Conservation (phyloP, 2,888 invertebrate species). For the Catocala fraxini region DNA sequence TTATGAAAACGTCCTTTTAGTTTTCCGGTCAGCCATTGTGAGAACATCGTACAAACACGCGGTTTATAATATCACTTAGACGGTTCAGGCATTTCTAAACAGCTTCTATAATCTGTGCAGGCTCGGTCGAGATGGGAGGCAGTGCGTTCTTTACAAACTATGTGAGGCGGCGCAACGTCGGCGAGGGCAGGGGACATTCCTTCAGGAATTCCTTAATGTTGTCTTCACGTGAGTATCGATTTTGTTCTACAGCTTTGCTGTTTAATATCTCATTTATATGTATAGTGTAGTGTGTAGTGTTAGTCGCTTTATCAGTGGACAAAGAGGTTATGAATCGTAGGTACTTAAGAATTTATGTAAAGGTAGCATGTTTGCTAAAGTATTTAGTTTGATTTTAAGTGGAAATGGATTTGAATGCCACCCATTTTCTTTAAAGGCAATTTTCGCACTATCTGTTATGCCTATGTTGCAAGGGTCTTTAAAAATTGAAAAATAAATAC, state of each 20-base stretch:
- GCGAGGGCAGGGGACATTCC: constrained; percentile 85
- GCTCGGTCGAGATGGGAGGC: constrained; percentile 86
- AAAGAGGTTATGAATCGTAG: no score
- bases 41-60: constrained; percentile 9
- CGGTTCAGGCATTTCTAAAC: constrained; percentile 40
- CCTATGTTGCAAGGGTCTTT: no score
- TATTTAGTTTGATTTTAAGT: no score
- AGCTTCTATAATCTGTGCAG: constrained; percentile 65
- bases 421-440: no score
- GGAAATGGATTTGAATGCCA: no score
- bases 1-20: not conserved
- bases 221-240: constrained; percentile 89
- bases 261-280: not conserved
- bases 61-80: constrained; percentile 22
- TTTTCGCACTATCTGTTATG: no score
- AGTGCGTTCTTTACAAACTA: constrained; percentile 89
- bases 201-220: constrained; percentile 89
- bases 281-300: no score
- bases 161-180: constrained; percentile 86
- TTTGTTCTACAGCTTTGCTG: constrained; percentile 21
- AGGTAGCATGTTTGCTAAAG: no score
- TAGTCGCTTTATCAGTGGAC: no score
- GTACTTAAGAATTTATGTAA: no score
- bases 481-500: no score
- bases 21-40: not conserved